phyloP scores from a whole-genome alignment of 2,797 vertebrate genomes.

The Gorsachius magnificus region DNA sequence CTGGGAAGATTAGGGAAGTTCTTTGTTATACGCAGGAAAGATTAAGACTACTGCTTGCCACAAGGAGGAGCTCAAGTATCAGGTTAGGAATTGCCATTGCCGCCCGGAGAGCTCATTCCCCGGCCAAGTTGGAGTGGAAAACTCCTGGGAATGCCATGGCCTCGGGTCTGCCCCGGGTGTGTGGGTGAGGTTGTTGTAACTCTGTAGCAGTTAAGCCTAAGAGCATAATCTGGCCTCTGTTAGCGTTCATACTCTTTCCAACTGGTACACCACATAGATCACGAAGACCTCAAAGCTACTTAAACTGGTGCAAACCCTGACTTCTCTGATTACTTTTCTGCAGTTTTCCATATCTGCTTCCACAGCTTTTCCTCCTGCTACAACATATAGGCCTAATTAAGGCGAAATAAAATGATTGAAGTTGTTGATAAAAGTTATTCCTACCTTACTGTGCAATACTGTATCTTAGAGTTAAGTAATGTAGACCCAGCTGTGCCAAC shows the following conservation, averaged over 20 bases:
- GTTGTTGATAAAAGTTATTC: neutral
- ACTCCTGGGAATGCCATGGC: neutral
- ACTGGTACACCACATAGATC: accelerated
- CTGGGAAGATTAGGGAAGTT: neutral
- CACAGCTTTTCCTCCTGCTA: neutral
- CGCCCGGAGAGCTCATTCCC: neutral
- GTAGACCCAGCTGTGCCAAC: neutral
- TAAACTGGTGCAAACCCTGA: neutral
- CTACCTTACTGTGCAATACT: neutral
- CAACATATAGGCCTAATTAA: neutral
- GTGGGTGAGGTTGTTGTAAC: neutral
- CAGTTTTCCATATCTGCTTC: neutral
- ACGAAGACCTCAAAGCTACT: neutral
- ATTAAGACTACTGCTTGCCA: constrained; percentile 15
- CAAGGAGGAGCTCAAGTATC: constrained; percentile 77
- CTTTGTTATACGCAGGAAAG: neutral
- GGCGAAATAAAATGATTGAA: accelerated
- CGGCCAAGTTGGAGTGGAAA: neutral
- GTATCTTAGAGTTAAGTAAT: neutral
- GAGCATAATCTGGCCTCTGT: neutral
- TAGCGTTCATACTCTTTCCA: neutral
- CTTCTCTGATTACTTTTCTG: neutral
- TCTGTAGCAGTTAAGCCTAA: neutral
- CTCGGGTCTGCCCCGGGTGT: neutral
- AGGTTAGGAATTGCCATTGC: constrained; percentile 17